Base-by-base conservation (phyloP, 2,113 vertebrate genomes). In the Edolisoma coerulescens region DNA sequence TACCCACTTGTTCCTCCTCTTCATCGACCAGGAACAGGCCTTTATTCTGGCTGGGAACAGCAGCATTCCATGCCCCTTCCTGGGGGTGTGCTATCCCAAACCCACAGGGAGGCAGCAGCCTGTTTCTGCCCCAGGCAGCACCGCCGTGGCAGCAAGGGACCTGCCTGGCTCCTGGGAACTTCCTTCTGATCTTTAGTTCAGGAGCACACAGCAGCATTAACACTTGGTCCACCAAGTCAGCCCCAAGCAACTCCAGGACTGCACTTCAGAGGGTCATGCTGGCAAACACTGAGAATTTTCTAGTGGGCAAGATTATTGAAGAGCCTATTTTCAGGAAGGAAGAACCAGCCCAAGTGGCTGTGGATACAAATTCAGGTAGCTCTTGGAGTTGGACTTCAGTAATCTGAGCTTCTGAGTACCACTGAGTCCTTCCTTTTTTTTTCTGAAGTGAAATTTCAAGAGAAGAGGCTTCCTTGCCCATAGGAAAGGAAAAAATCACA, bases 81-180 rank as follows among this genome's bases (percentile, higher is more conserved):
- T 0, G 0, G 16, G 15, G 42, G 1, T 44, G 27, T 33, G 53
- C 53, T 37, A 6, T 37, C 32, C 37, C 0, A 0, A 52, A 27
- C 6, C 26, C 32, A 37, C 17, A 35, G 44, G 37, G 71, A 59
- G 21, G 37, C 26, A 67, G 44, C 61, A 76, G 44, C 26, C 27
- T 49, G 30, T 56, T 13, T 47, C 35, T 84, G 69, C 26, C 35
- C 42, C 42, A 30, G 60, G 52, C 18, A 67, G n/a, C 23, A 33
- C 42, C 4, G 6, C 1, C 4, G 17, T 0, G 3, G 71, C 56
- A 59, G 1, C 16, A 28, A 39, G 33, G 8, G 16, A 71, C 30
- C 28, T 64, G 59, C 54, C 49, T 19, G 74, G 33, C 59, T 78
- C 6, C 6, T 32, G 39, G 42, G 17, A 52, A 35, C 24, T 35